A percentile compares a stretch with the other conserved stretches of the same genome.
Evolutionary conservation across 2,113 vertebrate genomes (phyloP).

Genomic region (Micronycteris hirsuta): DNA sequence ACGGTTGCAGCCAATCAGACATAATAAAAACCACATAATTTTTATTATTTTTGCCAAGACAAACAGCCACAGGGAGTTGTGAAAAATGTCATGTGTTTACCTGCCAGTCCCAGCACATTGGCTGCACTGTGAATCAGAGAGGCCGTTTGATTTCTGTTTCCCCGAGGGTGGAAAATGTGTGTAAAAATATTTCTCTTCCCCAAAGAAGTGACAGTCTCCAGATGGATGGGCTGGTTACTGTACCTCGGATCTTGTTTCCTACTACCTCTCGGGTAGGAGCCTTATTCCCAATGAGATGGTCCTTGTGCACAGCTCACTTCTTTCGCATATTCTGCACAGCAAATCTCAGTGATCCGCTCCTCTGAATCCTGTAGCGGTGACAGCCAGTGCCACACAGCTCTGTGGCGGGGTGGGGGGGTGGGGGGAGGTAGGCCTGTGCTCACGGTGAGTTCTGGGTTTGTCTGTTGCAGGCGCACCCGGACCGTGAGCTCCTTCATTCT

Average conservation of each 20-base stretch:
- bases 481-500: not conserved
- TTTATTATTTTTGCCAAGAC: conserved; percentile 62
- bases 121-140: conserved; percentile 42
- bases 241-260: not conserved
- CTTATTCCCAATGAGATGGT: conserved; percentile 27
- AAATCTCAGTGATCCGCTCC: conserved; percentile 2
- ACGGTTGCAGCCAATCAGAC: conserved; percentile 52
- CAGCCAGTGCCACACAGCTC: not conserved
- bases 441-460: not conserved
- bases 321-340: not conserved
- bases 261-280: not conserved
- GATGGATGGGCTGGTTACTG: not conserved
- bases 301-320: conserved; percentile 37
- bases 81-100: conserved; percentile 58
- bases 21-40: conserved; percentile 29
- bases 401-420: accelerated
- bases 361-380: not conserved
- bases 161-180: conserved; percentile 1
- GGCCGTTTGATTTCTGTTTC: conserved; percentile 54
- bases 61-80: conserved; percentile 42
- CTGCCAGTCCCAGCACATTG: conserved; percentile 47
- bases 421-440: no score
- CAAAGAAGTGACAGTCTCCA: conserved; percentile 11
- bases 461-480: not conserved
- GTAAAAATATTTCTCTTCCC: conserved; percentile 52